Base-by-base conservation (phyloP, 2,888 invertebrate species). In the Mechanitis mazaeus region DNA sequence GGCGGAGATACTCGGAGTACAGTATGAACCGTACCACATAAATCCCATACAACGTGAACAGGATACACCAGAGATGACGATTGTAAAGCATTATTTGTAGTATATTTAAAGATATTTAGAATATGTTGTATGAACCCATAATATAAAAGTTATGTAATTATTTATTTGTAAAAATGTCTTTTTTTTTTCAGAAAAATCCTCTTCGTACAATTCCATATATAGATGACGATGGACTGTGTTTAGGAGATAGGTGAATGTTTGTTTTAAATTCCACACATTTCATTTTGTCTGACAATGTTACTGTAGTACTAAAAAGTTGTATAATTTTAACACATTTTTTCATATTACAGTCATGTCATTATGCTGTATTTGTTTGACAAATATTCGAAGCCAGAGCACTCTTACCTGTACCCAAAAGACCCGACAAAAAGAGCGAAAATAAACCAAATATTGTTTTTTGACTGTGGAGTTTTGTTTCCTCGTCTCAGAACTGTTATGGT, bases 401-500 rank as follows among this genome's bases (percentile, higher is more conserved):
- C 69, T 0, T 63, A 77, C 20, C 69, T 87, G 0, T 88, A 87
- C 59, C 88, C 88, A 0, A 61, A 64, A 4, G 83, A 88, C 57
- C 71, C 63, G 38, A 77, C 70, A 64, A 84, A 79, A 67, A 77
- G 86, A 2, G 86, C 82, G 0, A 81, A 75, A 1, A 69, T 88
- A 31, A 73, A 84, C 64, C 85, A 86, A 38, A 76, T 84, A 20
- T 62, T 89, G 53, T 86, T 87, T 65, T 86, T 86, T 47, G 84
- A 89, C 50, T 85, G 87, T 64, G 87, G 87, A 5, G 64, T 88
- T 59, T 70, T 89, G 20, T 89, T 89, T 63, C 83, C 79, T 42
- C 80, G 84, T 68, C 74, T 89, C 31, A 75, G 85, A 65, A 71
- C 83, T 58, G 75, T 89, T 12, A 87, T 89, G 88, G 88, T 89